These are phyloP conservation scores for Thymallus thymallus DNA, from an alignment of 2,113 vertebrate genomes.

Conservation along the genomic window DNA sequence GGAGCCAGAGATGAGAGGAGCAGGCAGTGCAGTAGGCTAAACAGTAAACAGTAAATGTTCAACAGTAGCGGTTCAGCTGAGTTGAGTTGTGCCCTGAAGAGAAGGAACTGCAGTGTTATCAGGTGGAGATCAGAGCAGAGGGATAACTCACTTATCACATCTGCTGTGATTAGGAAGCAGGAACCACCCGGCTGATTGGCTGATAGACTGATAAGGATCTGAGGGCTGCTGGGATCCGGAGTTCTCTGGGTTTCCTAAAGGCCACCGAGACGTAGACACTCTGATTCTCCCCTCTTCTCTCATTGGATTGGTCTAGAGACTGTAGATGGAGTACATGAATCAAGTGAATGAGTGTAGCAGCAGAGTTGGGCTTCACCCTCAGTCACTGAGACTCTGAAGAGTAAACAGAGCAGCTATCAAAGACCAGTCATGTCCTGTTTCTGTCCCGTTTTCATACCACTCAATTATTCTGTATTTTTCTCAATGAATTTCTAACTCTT, in stretches of 20 bases:
- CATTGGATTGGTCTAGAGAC: too few relatives aligned
- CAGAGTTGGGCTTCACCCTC: conserved; percentile 9
- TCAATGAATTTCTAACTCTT: neutral
- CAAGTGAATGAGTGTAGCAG: too few relatives aligned
- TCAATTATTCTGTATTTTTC: conserved; percentile 1
- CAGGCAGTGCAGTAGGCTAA: conserved; percentile 55
- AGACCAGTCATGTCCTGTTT: neutral
- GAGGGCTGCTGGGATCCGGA: conserved; percentile 39
- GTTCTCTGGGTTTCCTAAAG: conserved; percentile 30
- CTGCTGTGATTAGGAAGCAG: conserved; percentile 64
- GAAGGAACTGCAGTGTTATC: conserved; percentile 69
- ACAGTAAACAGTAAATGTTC: conserved; percentile 26
- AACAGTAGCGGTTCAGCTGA: conserved; percentile 45
- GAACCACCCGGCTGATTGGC: conserved; percentile 32
- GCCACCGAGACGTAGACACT: conserved; percentile 10
- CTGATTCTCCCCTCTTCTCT: neutral
- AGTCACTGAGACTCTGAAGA: conserved; percentile 6
- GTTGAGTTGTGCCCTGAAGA: conserved; percentile 69
- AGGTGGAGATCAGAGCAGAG: conserved; percentile 68
- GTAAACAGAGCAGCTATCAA: conserved; percentile 31
- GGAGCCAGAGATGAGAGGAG: conserved; percentile 50
- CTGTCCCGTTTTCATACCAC: conserved; percentile 2
- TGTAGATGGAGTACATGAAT: too few relatives aligned
- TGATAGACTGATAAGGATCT: conserved; percentile 64
- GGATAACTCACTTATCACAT: conserved; percentile 75